Percentiles rank a stretch among this genome's conserved stretches.
Evolutionary conservation across 2,113 vertebrate genomes (phyloP).

Genomic region (Myanophis thanlyinensis): DNA sequence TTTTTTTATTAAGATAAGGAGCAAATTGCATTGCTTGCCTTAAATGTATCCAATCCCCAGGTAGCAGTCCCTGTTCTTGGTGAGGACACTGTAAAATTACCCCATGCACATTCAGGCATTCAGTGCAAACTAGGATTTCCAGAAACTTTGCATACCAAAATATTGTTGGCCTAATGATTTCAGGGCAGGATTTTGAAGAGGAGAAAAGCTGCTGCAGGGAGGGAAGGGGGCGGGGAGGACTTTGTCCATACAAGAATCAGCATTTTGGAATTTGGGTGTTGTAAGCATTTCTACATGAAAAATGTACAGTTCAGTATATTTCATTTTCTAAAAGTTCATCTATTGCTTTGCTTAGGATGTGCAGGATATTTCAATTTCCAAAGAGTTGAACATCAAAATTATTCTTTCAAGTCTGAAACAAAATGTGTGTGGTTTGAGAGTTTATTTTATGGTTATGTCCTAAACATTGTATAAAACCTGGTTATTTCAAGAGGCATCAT

Average conservation of each 20-base stretch:
- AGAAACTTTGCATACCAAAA: background rate
- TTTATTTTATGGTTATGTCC: background rate
- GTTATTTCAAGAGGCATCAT: background rate
- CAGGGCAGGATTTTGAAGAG: background rate
- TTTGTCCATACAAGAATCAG: background rate
- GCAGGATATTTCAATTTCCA: background rate
- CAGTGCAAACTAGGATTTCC: background rate
- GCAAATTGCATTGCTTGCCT: background rate
- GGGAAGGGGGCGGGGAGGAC: background rate
- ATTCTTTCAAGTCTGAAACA: background rate
- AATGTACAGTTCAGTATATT: constrained; percentile 49
- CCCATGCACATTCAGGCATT: background rate
- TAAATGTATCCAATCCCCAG: background rate
- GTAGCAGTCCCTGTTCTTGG: background rate
- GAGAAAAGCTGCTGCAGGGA: background rate
- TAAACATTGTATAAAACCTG: background rate
- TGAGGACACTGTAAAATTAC: background rate
- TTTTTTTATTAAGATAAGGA: background rate
- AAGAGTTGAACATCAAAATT: background rate
- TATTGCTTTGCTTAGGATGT: constrained; percentile 11
- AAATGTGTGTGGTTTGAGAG: background rate
- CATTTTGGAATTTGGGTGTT: background rate
- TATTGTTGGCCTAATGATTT: background rate
- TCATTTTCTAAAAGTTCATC: constrained; percentile 21
- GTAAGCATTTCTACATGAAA: constrained; percentile 13